These are phyloP conservation scores for Zapus hudsonius DNA, from an alignment of 2,113 vertebrate genomes.

Conservation along the genomic window DNA sequence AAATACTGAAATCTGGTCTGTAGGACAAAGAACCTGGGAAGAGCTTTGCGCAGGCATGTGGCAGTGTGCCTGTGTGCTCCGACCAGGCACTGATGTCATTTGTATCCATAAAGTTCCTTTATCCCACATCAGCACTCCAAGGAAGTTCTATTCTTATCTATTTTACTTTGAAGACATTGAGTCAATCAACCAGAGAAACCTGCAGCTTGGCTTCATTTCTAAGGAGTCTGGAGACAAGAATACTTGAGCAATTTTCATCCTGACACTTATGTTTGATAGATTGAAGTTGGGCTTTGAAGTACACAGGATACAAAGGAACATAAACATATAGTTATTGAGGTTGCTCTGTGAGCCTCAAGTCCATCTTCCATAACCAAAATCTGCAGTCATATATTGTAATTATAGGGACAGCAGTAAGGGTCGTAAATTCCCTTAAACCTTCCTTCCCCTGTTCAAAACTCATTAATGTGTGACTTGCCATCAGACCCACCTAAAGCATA, in stretches of 20 bases:
- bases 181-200: background rate
- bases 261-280: background rate
- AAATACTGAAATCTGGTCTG: background rate
- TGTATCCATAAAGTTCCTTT: background rate
- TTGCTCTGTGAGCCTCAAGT: background rate
- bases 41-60: background rate
- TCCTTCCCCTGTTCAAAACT: background rate
- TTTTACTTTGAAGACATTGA: background rate
- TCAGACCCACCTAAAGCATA: background rate
- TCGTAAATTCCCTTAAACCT: background rate
- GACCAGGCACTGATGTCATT: background rate
- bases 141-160: background rate
- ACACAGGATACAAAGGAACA: background rate
- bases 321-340: background rate
- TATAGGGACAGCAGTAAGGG: background rate
- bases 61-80: background rate
- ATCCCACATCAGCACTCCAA: background rate
- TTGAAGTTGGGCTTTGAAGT: slow-evolving; percentile 16
- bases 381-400: background rate
- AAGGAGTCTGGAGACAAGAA: background rate
- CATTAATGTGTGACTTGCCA: background rate
- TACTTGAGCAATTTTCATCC: background rate
- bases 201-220: background rate
- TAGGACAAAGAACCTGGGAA: background rate
- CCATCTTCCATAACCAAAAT: background rate